A percentile compares a stretch with the other conserved stretches of the same genome.
These are phyloP conservation scores for Numenius phaeopus DNA, from an alignment of 2,797 vertebrate species.

Conservation along the genomic window DNA sequence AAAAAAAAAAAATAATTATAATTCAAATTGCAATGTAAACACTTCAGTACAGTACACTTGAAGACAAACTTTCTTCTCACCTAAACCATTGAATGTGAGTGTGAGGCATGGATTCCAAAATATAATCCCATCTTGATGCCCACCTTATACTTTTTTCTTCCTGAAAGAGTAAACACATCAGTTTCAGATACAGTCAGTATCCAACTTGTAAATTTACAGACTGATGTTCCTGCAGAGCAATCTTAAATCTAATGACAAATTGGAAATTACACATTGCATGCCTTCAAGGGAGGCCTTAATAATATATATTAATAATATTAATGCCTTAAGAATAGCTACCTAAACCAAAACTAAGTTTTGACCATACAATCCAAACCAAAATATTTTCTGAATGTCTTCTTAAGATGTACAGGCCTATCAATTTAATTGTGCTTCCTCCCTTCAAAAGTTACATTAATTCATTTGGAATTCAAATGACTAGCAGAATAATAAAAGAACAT, in stretches of 20 bases:
- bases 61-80: constrained; percentile 72
- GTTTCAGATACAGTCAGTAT: not conserved
- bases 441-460: not conserved
- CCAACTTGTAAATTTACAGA: not conserved
- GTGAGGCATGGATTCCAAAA: constrained; percentile 95
- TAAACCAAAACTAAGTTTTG: not conserved
- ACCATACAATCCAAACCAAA: not conserved
- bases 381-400: not conserved
- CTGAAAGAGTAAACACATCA: constrained; percentile 69
- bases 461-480: not conserved
- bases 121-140: constrained; percentile 97
- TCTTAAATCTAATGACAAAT: not conserved
- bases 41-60: not conserved
- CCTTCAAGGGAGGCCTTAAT: not conserved
- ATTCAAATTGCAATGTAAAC: not conserved
- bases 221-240: not conserved
- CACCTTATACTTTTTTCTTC: constrained; percentile 89
- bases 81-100: constrained; percentile 98
- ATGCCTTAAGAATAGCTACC: not conserved
- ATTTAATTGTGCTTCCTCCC: not conserved
- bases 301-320: too few relatives aligned
- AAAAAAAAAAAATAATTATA: not conserved
- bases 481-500: not conserved
- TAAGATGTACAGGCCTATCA: not conserved
- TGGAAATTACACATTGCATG: not conserved